Base-by-base conservation (phyloP, 2,113 vertebrate genomes). In the Megaceryle maxima region DNA sequence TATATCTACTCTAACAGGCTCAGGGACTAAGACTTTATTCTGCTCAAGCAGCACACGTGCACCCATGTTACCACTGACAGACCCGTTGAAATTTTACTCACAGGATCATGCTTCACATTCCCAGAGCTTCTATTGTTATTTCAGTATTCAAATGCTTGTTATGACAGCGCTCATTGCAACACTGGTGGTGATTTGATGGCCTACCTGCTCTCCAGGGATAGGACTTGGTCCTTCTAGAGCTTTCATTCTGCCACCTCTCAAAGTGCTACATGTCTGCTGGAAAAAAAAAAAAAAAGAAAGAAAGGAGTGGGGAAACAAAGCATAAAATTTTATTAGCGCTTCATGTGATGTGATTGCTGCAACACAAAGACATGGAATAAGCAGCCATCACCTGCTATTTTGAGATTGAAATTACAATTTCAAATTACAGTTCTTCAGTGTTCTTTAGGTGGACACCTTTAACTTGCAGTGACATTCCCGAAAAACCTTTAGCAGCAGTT, bases 211-310 rank as follows among this genome's bases (percentile, higher is more conserved):
- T 18, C 2, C 6, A 55, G 16, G 62, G 64, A 82, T 35, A 73
- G 22, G n/a, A 72, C 44, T n/a, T 62, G 18, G 53, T 70, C 50
- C 28, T 89, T 80, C 66, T 14, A 31, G 41, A 63, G 57, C 33
- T 80, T 59, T 60, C 50, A 50, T 55, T 88, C 43, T 83, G 59
- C 19, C 35, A 64, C 12, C 28, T 76, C 37, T 43, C 31, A 76
- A 59, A 89, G 33, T 0, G 15, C 25, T 74, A 29, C 2, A 29
- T 48, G 37, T 77, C 28, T 0, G 0, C 50, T 43, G 66, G 21
- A 11, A 8, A 39, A 4, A 31, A 19, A 29, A 62, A 21, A 46
- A 50, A 68, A 14, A 16, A 53, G 11, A 25, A 50, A 50, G 5
- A 53, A 53, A 53, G 11, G 5, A 43, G 8, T 4, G 2, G 1